These are phyloP conservation scores for Cydia splendana DNA, from an alignment of 1,140 invertebrate genomes.

Conservation along the genomic window DNA sequence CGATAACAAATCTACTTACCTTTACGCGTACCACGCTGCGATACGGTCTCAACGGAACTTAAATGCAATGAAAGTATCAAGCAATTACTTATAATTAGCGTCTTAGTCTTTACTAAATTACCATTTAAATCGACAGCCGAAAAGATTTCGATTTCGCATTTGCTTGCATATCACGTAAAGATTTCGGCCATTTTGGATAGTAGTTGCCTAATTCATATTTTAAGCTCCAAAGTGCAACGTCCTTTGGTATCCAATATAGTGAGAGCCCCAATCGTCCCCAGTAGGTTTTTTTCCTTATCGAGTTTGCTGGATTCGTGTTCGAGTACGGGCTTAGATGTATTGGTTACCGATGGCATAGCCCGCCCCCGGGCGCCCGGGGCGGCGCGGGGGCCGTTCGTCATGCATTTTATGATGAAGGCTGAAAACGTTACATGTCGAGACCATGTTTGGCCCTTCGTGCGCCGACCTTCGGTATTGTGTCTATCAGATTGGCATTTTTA, in stretches of 20 bases:
- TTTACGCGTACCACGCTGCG: constrained; percentile 55
- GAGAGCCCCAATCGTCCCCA: constrained; percentile 36
- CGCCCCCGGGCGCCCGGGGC: constrained; percentile 57
- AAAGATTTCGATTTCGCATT: constrained; percentile 3
- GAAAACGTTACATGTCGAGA: constrained; percentile 69
- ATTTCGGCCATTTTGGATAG: constrained; percentile 1
- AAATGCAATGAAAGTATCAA: constrained; percentile 46
- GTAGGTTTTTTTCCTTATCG: not conserved
- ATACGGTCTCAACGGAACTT: constrained; percentile 55
- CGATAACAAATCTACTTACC: constrained; percentile 38
- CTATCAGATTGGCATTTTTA: constrained; percentile 28
- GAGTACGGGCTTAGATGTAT: constrained; percentile 6
- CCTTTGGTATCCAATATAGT: constrained; percentile 47
- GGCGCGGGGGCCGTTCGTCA: constrained; percentile 71
- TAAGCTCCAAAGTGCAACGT: constrained; percentile 42
- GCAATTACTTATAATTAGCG: constrained; percentile 6
- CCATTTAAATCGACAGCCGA: constrained; percentile 12
- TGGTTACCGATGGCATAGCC: constrained; percentile 22
- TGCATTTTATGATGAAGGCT: constrained; percentile 72
- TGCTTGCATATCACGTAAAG: not conserved
- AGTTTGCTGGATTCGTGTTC: constrained; percentile 9
- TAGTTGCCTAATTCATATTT: constrained; percentile 30
- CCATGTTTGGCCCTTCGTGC: constrained; percentile 36
- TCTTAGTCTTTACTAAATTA: not conserved
- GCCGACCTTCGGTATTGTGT: constrained; percentile 16